Evolutionary conservation across 1,140 invertebrate genomes (phyloP).

Genomic region (silkworm (Bombyx mori)): ASM3026992v2 NC_085127.1:6825001-6825500

Average conservation of each 20-base stretch:
- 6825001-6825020: slow-evolving; percentile 3
- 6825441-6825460: slow-evolving; percentile 22
- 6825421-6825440: slow-evolving; percentile 15
- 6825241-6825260: too few relatives aligned
- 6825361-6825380: not conserved
- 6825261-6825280: too few relatives aligned
- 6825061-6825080: slow-evolving; percentile 7
- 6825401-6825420: too few relatives aligned
- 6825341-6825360: not conserved
- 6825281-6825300: too few relatives aligned
- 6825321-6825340: too few relatives aligned
- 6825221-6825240: too few relatives aligned
- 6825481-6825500: slow-evolving; percentile 2
- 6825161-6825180: slow-evolving; percentile 8
- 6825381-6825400: too few relatives aligned
- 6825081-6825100: slow-evolving; percentile 22
- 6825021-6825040: not conserved
- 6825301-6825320: too few relatives aligned
- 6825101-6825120: slow-evolving; percentile 9
- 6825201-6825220: too few relatives aligned
- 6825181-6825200: too few relatives aligned
- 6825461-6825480: slow-evolving; percentile 2
- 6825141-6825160: slow-evolving; percentile 24
- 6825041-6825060: slow-evolving; percentile 7
- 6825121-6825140: slow-evolving; percentile 18